phyloP scores from a whole-genome alignment of 2,888 invertebrate genomes.

The Julus scanicus region DNA sequence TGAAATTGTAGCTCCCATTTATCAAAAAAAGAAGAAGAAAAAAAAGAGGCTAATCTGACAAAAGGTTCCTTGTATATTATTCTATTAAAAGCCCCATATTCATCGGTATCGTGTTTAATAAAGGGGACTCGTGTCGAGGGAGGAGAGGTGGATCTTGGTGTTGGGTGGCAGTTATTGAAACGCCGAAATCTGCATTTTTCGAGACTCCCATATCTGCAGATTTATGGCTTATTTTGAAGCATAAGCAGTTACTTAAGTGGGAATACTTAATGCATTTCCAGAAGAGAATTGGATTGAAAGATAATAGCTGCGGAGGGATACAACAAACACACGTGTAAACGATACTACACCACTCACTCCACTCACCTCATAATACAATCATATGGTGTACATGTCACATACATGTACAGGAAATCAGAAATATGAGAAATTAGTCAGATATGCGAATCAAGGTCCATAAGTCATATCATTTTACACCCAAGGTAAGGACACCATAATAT shows the following conservation, averaged over 20 bases:
- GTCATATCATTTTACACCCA: no score
- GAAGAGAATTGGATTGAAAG: slow-evolving; percentile 42
- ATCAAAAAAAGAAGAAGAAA: neutral
- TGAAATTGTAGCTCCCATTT: slow-evolving; percentile 40
- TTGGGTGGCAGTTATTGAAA: slow-evolving; percentile 40
- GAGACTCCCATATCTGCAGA: neutral
- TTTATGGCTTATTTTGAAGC: slow-evolving; percentile 38
- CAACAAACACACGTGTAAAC: neutral
- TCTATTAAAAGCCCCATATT: slow-evolving; percentile 32
- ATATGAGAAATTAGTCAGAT: no score
- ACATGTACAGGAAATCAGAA: no score
- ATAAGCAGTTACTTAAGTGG: slow-evolving; percentile 42
- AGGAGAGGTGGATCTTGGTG: no score
- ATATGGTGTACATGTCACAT: no score
- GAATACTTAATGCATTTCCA: slow-evolving; percentile 2
- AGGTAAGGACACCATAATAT: no score
- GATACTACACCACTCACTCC: no score
- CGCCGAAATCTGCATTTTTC: slow-evolving; percentile 27
- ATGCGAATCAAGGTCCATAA: no score
- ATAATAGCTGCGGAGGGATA: neutral
- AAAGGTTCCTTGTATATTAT: slow-evolving; percentile 36
- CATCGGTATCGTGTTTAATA: slow-evolving; percentile 1
- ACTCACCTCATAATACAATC: no score
- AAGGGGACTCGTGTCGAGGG: no score
- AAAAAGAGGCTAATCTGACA: neutral